These are phyloP conservation scores for Eupithecia centaureata DNA, from an alignment of 2,888 invertebrate genomes.

Conservation along the genomic window DNA sequence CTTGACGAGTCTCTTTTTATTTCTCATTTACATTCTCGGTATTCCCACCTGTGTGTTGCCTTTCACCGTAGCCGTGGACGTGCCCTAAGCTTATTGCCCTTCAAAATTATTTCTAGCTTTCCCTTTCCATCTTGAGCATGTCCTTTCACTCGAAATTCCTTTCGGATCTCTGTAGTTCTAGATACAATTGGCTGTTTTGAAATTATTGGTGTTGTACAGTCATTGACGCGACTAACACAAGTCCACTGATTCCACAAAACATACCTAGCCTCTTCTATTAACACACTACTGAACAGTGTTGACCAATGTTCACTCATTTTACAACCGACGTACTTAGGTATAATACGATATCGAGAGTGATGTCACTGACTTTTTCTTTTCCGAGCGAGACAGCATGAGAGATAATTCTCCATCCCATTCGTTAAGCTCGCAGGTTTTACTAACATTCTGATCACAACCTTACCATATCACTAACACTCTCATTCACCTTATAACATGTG, in stretches of 20 bases:
- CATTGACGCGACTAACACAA: slow-evolving; percentile 53
- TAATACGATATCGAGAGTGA: neutral
- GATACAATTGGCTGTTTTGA: slow-evolving; percentile 69
- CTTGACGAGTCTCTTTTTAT: slow-evolving; percentile 46
- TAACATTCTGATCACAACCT: slow-evolving; percentile 61
- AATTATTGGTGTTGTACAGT: slow-evolving; percentile 52
- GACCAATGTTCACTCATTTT: slow-evolving; percentile 58
- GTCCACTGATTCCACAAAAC: slow-evolving; percentile 39
- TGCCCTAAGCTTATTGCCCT: slow-evolving; percentile 66
- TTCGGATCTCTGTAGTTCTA: slow-evolving; percentile 62
- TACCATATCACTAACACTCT: slow-evolving; percentile 68
- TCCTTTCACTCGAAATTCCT: slow-evolving; percentile 38
- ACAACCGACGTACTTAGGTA: neutral
- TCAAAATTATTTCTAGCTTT: slow-evolving; percentile 45
- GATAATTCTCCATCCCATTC: neutral
- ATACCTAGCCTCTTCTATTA: slow-evolving; percentile 51
- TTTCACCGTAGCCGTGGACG: slow-evolving; percentile 53
- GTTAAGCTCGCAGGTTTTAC: slow-evolving; percentile 37
- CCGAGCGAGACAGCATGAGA: neutral
- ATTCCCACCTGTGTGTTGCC: slow-evolving; percentile 67
- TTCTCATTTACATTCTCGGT: slow-evolving; percentile 63
- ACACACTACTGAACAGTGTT: slow-evolving; percentile 42
- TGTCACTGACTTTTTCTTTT: no score
- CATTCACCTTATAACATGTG: slow-evolving; percentile 64
- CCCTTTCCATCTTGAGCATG: slow-evolving; percentile 62